These are phyloP conservation scores for Vollenhovia emeryi DNA, from an alignment of 1,140 invertebrate species.

Conservation along the genomic window DNA sequence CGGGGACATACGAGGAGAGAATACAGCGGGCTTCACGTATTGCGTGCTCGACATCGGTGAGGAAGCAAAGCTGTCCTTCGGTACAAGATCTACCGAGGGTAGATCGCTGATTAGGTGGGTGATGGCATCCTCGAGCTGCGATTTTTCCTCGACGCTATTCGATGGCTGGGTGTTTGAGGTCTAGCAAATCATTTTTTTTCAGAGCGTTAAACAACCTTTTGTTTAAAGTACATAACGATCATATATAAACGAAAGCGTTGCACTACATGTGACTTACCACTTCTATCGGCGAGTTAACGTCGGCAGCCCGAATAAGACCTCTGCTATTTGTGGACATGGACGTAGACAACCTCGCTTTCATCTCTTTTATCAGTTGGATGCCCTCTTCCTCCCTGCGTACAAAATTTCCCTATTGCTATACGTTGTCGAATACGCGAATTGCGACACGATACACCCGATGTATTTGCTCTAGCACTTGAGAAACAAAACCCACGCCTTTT, in stretches of 20 bases:
- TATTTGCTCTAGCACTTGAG: background rate
- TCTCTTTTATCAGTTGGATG: slow-evolving; percentile 88
- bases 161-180: no score
- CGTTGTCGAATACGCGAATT: background rate
- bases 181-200: slow-evolving; percentile 46
- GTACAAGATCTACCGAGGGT: slow-evolving; percentile 82
- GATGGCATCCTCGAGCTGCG: slow-evolving; percentile 89
- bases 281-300: background rate
- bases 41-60: slow-evolving; percentile 77
- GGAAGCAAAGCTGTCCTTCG: slow-evolving; percentile 70
- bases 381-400: slow-evolving; percentile 88
- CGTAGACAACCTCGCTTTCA: slow-evolving; percentile 90
- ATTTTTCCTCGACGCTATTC: no score
- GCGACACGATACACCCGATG: background rate
- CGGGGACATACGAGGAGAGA: slow-evolving; percentile 80
- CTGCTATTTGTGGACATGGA: slow-evolving; percentile 79
- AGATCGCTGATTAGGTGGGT: slow-evolving; percentile 89
- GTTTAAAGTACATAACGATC: background rate
- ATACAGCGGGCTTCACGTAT: slow-evolving; percentile 79
- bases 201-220: background rate
- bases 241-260: background rate
- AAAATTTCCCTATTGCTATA: slow-evolving; percentile 15
- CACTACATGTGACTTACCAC: slow-evolving; percentile 49
- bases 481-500: no score
- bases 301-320: slow-evolving; percentile 48